Evolutionary conservation across 2,797 vertebrate species (phyloP), one percentile per base, ranked within the genome.

Genomic region (Gymnoscopelus microlampas): DNA sequence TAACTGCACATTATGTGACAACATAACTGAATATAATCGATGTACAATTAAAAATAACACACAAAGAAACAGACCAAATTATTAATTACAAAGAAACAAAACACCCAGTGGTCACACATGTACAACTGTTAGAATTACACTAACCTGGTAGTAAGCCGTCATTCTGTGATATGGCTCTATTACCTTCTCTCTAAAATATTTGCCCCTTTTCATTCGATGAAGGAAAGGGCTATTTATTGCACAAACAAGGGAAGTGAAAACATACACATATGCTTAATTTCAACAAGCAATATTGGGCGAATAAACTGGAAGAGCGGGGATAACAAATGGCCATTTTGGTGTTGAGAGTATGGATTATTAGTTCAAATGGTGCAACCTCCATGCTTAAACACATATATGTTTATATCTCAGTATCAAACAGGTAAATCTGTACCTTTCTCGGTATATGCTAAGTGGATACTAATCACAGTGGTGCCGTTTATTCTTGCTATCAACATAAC

Each of bases 71-170:
- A 80, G 64, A 83, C 70, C 72, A 74, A 75, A 65, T 53, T 85
- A 87, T 66, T 70, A 68, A 88, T 77, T 69, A 75, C 73, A 70
- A 73, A 79, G 76, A 74, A 74, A 71, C 74, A 68, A 81, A 82
- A 87, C 80, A 88, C 74, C 84, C 82, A 93, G 91, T 88, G 87
- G 85, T 91, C 83, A 90, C 78, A 88, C 71, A 85, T 71, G 78
- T 74, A 63, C 35, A 39, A 68, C 80, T n/a, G 47, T 63, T 78
- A 70, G 66, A 73, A 80, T 77, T 66, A 67, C 57, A 70, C 44
- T 66, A 66, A 80, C 55, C 53, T 83, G 57, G 70, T 74, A 58
- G 23, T 53, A 60, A 50, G 60, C 76, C 19, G 65, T 76, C 68
- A 78, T 81, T 75, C 48, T 76, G 49, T 74, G 69, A 73, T 73